Base-by-base conservation (phyloP, 2,888 invertebrate genomes). In the Sipha maydis region DNA sequence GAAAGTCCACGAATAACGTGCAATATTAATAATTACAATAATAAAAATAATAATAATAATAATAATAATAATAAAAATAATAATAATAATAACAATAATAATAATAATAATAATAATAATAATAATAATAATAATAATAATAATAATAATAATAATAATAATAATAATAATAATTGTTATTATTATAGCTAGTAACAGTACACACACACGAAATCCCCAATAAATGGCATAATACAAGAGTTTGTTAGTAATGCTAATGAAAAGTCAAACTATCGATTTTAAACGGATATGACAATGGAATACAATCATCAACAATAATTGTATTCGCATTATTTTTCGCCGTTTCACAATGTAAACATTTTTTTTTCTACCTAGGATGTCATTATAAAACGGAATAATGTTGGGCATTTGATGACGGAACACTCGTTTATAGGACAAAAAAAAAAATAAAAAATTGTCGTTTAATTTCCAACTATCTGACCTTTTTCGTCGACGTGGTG, bases 241-340 rank as follows among this genome's bases (percentile, higher is more conserved):
- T 28, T 41, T 34, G 56, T 67, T 61, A 67, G 56, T 28, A 34
- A 86, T 86, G 71, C 71, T 71, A 80, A 80, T 56, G 73, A n/a
- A 86, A 86, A 71, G 54, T 79, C 56, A 54, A 73, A 73, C 25
- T 56, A 86, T 86, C 79, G 79, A 86, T 86, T 80, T 73, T 71
- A 25, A 25, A 83, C 61, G 41, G 7, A 9, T 54, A 38, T 69
- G 38, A 86, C 86, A 86, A 80, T 86, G 38, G 38, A 86, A 79
- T 73, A 80, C 56, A 86, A 86, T 86, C 54, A 86, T 54, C 77
- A n/a, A 31, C 77, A n/a, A 69, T 85, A 85, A 85, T 85, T 69
- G 85, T 31, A 41, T 48, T 25, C 48, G 48, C 77, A 69, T 77
- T 69, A 85, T 85, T 85, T 71, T 69, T 54, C 77, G 69, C 77